Base-by-base conservation (phyloP, 2,113 vertebrate genomes). In the Motacilla alba region DNA sequence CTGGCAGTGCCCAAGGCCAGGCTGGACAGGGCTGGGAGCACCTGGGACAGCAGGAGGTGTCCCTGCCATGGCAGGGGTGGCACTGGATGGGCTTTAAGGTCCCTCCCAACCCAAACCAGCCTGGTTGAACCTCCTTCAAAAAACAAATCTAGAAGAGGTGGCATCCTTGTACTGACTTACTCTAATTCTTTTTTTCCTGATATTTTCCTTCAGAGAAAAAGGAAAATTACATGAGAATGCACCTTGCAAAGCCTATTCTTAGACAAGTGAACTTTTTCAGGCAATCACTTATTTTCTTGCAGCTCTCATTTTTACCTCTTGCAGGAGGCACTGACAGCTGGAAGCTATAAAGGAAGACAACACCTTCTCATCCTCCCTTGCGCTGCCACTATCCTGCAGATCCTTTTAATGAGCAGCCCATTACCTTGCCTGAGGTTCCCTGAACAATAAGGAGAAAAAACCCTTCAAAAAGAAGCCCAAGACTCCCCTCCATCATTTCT, bases 81-180 rank as follows among this genome's bases (percentile, higher is more conserved):
- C 3, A 30, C 11, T 64, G 50, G 26, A 0, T 50, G 50, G 1
- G 2, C 31, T 1, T 19, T 23, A 2, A 11, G 6, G 22, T 50
- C 43, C 31, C 15, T 66, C 7, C 31, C 22, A 8, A 9, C 13
- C 19, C 77, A 74, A 44, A 67, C 10, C 13, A 46, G 1, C 12
- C 9, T 21, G 16, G 6, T 20, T 8, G 9, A 75, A 46, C 5
- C 20, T 30, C 20, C 24, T 46, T 14, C 5, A 43, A 33, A 41
- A 52, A 50, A 59, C 17, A 59, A 59, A 68, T 1, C 27, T 13
- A 24, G 23, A 44, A 39, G n/a, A 62, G 12, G 5, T 18, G 5
- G 12, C 10, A 47, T 60, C 66, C 33, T 62, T n/a, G 10, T 35
- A 8, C 2, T 31, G n/a, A 60, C 14, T 70, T 19, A 46, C 4